Evolutionary conservation across 2,113 vertebrate genomes (phyloP).

Genomic region (Atractosteus spatula): DNA sequence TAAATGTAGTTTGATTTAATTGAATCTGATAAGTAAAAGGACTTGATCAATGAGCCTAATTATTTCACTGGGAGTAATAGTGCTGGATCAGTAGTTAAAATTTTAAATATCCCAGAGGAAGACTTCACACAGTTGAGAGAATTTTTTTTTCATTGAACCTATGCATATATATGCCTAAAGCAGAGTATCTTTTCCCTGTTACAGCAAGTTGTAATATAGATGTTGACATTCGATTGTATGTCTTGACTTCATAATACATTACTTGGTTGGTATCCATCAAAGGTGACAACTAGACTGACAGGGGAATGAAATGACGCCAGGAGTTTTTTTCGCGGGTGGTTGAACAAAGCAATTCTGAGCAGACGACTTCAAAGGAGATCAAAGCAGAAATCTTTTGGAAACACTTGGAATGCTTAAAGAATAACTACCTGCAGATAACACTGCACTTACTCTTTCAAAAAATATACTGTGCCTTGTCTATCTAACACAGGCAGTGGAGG

Average conservation of each 20-base stretch:
- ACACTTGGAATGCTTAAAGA: conserved; percentile 7
- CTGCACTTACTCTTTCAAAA: conserved; percentile 32
- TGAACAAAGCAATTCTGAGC: conserved; percentile 13
- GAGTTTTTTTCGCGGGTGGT: conserved; percentile 1
- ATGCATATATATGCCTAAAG: neutral
- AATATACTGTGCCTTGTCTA: conserved; percentile 10
- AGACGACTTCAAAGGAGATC: conserved; percentile 18
- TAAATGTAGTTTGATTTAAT: neutral
- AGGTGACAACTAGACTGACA: conserved; percentile 14
- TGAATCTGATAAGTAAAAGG: neutral
- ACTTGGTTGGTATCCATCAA: conserved; percentile 8
- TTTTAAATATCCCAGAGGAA: neutral
- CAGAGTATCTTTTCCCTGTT: neutral
- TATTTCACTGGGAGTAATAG: neutral
- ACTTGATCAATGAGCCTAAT: conserved; percentile 1
- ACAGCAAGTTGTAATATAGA: neutral
- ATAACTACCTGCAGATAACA: conserved; percentile 25
- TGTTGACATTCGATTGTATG: conserved; percentile 1
- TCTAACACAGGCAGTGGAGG: conserved; percentile 21
- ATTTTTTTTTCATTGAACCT: neutral
- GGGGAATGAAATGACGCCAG: neutral
- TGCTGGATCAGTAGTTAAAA: neutral
- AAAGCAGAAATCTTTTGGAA: conserved; percentile 12
- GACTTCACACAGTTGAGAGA: neutral
- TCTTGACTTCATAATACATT: conserved; percentile 6